These are phyloP conservation scores for Enteromius fasciolatus DNA, from an alignment of 2,797 vertebrate species.

Conservation along the genomic window DNA sequence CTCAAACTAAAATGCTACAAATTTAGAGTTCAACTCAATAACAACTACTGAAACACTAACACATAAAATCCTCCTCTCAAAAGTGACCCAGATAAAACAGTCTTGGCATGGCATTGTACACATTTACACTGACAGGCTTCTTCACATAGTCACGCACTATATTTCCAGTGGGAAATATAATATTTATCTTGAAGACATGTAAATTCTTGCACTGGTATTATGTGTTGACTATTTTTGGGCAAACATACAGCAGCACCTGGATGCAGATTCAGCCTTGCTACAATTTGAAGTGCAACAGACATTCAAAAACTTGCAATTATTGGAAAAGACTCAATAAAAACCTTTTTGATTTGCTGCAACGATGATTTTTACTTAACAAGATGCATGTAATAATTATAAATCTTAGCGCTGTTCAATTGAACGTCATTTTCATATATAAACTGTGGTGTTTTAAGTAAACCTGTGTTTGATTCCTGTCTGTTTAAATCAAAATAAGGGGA, in stretches of 20 bases:
- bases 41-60: conserved; percentile 41
- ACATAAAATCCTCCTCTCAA: conserved; percentile 39
- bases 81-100: conserved; percentile 48
- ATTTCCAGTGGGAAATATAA: conserved; percentile 30
- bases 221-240: conserved; percentile 7
- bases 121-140: conserved; percentile 22
- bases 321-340: conserved; percentile 6
- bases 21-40: conserved; percentile 9
- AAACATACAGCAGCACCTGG: conserved; percentile 39
- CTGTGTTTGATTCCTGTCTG: conserved; percentile 8
- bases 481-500: conserved; percentile 45
- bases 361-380: not conserved
- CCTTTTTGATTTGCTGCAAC: conserved; percentile 6
- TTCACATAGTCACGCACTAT: conserved; percentile 13
- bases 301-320: conserved; percentile 7
- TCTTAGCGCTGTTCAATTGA: not conserved
- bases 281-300: not conserved
- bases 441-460: conserved; percentile 26
- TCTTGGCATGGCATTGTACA: conserved; percentile 48
- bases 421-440: not conserved
- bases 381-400: conserved; percentile 25
- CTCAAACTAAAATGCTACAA: conserved; percentile 41
- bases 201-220: conserved; percentile 13
- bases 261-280: conserved; percentile 27
- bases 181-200: conserved; percentile 11